phyloP scores from a whole-genome alignment of 2,113 vertebrate species.

The Chinchilla lanigera region DNA sequence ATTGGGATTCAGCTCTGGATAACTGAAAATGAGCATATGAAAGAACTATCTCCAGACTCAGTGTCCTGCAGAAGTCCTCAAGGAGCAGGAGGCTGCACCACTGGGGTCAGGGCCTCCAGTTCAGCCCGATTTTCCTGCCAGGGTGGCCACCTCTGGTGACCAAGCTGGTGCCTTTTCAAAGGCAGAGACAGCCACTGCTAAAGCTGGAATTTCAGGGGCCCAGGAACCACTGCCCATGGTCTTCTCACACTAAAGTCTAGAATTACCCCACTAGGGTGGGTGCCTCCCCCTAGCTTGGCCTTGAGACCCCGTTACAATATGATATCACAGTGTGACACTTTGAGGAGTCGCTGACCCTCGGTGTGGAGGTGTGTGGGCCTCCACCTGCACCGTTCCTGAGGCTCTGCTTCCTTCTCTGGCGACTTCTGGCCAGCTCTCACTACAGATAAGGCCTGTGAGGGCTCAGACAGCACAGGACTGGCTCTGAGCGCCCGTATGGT shows the following conservation, averaged over 20 bases:
- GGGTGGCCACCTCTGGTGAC: neutral
- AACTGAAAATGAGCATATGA: neutral
- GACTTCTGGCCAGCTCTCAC: neutral
- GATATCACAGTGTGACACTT: accelerated
- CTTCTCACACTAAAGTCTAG: neutral
- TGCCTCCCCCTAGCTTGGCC: neutral
- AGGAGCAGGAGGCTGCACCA: neutral
- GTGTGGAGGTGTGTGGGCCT: neutral
- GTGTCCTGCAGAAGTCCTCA: neutral
- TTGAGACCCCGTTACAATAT: neutral
- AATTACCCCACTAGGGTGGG: neutral
- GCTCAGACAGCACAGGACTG: neutral
- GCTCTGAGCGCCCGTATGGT: neutral
- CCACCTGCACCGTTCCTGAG: neutral
- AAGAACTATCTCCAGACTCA: neutral
- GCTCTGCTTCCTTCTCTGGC: neutral
- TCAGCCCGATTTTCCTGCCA: neutral
- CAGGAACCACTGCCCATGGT: neutral
- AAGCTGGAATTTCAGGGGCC: neutral
- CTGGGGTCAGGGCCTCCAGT: neutral
- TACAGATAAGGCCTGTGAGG: neutral
- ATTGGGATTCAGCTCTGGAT: neutral
- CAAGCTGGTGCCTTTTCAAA: neutral
- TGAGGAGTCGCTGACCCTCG: neutral
- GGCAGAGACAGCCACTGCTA: neutral